Evolutionary conservation across 1,140 invertebrate species (phyloP), one percentile per base, ranked within the genome.

Genomic region (Pogonomyrmex barbatus): DNA sequence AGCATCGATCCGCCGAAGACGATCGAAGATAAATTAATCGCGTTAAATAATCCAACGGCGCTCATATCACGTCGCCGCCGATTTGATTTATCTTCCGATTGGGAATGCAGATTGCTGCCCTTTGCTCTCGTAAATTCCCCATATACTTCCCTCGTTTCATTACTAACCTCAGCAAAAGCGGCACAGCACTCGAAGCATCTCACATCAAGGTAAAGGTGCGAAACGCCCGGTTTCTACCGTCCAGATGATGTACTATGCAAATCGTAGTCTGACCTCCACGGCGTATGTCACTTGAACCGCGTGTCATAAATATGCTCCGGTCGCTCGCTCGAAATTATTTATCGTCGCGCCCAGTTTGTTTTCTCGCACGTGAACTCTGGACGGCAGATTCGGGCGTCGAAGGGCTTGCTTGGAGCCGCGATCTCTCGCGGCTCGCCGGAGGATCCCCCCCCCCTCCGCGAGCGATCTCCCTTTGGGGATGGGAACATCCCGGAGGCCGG

Each of bases 191-290:
- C 42, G 56, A 73, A 50, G 45, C 68, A 50, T 73, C 70, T 83
- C 79, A 50, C 65, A 50, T 8, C 30, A 42, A 82, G 79, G 79
- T 83, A 83, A 83, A 73, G 68, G 68, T 60, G 54, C 79, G 78
- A 45, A 54, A 50, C 24, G 24, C 24, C 24, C 42, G 68, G 79
- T 24, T 14, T 83, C 79, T 83, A 70, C 68, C 68, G 79, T 83
- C 68, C 79, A 39, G 30, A 45, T 24, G n/a, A 30, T 71, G 17
- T 58, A 70, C 17, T 33, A 39, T 45, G 45, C 14, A 42, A 70
- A 45, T 36, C 3, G 30, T 45, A 62, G 24, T 6, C 14, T n/a
- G 45, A 36, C n/a, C 17, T 6, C 17, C 10, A 30, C 24, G n/a
- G 8, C 36, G 17, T 24, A 24, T 24, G 24, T 77, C 36, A 36